Evolutionary conservation across 2,888 invertebrate genomes (phyloP), one percentile per base, ranked within the genome.

Genomic region (Leptinotarsa peninsularis): DNA sequence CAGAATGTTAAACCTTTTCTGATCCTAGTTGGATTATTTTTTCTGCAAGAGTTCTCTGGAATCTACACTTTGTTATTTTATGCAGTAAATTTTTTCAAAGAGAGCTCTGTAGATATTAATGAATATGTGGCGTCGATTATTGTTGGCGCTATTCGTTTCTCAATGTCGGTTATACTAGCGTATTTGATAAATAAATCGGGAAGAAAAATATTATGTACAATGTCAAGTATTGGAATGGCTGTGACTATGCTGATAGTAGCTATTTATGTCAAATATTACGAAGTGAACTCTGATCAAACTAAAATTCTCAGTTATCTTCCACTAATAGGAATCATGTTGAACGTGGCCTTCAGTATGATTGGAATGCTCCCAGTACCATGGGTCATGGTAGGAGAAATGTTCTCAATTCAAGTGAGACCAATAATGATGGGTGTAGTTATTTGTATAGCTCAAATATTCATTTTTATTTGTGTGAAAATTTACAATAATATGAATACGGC

Each of bases 361-460:
- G 94, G 94, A 0, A 93, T 93, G 86, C 86, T 94, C 0, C 94
- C 94, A 33, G 88, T 94, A 4, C 94, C 94, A 0, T 94, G 94
- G 93, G 92, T 94, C 49, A 92, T 94, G 91, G 93, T 92, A 0
- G 93, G 93, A 1, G 94, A 94, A 83, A 84, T 94, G 63, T 94
- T 93, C 82, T 93, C 94, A 3, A 89, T 93, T 78, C 90, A 91
- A 74, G 92, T 93, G 3, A 88, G 94, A 80, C 93, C 94, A 0
- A 91, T 93, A 0, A 91, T 93, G 90, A 92, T 93, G 0, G 94
- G 94, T 0, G 87, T 93, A 0, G 93, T 94, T 0, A 91, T 93
- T 0, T 93, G 93, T 73, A 90, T 94, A 70, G 94, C 92, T 0
- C 94, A 94, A 82, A 86, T 92, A 3, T 89, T 94, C 17, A 93